These are phyloP conservation scores for Anarrhichthys ocellatus DNA, from an alignment of 2,113 vertebrate species.

Conservation along the genomic window DNA sequence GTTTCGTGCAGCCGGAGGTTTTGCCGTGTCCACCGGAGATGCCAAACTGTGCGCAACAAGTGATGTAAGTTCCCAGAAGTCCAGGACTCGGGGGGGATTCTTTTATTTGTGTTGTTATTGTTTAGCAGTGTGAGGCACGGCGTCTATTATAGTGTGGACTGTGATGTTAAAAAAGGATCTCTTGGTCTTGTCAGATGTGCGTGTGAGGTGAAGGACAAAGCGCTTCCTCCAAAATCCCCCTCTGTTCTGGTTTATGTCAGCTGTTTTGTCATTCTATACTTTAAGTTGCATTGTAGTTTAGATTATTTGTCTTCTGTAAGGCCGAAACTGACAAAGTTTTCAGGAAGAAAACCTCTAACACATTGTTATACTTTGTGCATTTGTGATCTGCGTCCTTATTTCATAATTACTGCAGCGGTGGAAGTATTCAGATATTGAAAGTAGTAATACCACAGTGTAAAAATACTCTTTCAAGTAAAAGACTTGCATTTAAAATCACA, in stretches of 20 bases:
- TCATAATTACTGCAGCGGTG: not conserved
- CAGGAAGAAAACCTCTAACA: not conserved
- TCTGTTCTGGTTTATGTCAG: not conserved
- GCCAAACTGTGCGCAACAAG: conserved; percentile 85
- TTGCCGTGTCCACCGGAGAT: conserved; percentile 87
- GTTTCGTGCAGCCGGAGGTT: conserved; percentile 88
- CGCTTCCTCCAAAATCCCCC: no score
- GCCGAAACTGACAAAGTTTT: no score
- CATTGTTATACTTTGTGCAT: not conserved
- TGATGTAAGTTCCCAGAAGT: conserved; percentile 79
- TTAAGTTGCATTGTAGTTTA: not conserved
- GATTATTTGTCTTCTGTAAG: not conserved
- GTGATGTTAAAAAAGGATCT: not conserved
- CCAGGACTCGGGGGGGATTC: no score
- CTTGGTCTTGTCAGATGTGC: not conserved
- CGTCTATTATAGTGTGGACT: not conserved
- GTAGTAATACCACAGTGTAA: not conserved
- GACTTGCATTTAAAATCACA: not conserved
- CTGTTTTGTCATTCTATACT: not conserved
- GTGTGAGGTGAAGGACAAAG: no score
- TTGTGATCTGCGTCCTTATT: not conserved
- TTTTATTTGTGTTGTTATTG: not conserved
- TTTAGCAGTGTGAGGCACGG: not conserved
- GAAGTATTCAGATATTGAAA: not conserved
- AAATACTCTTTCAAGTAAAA: not conserved